These are phyloP conservation scores for Python bivittatus DNA, from an alignment of 2,113 vertebrate species.

Conservation along the genomic window DNA sequence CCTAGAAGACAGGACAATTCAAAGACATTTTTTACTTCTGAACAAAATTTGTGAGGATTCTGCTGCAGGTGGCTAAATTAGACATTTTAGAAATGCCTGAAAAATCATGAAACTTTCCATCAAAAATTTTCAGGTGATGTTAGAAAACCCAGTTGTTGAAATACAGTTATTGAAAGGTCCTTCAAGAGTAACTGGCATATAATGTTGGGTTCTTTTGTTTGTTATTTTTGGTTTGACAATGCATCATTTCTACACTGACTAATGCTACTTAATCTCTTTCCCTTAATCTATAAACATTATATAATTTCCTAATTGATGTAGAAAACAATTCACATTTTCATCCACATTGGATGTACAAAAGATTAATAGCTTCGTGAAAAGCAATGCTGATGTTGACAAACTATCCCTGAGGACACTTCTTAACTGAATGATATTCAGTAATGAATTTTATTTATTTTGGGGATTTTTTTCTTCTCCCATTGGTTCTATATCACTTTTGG, in stretches of 20 bases:
- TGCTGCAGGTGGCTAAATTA: neutral
- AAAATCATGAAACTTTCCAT: neutral
- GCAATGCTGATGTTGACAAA: neutral
- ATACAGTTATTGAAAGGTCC: neutral
- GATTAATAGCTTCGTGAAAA: neutral
- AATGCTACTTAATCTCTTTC: neutral
- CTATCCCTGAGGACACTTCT: neutral
- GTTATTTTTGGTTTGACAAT: neutral
- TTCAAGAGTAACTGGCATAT: neutral
- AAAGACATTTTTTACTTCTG: neutral
- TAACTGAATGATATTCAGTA: neutral
- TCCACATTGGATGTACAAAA: neutral
- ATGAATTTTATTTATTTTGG: neutral
- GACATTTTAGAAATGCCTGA: neutral
- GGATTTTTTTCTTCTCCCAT: neutral
- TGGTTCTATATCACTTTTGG: neutral
- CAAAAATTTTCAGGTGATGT: neutral
- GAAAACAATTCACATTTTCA: neutral
- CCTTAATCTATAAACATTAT: neutral
- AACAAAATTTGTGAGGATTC: neutral
- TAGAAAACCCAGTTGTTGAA: neutral
- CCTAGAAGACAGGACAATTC: neutral
- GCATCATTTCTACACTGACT: neutral
- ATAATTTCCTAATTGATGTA: neutral
- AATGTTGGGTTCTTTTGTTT: neutral